These are phyloP conservation scores for Hystrix brachyura DNA, from an alignment of 2,113 vertebrate species.

Conservation along the genomic window DNA sequence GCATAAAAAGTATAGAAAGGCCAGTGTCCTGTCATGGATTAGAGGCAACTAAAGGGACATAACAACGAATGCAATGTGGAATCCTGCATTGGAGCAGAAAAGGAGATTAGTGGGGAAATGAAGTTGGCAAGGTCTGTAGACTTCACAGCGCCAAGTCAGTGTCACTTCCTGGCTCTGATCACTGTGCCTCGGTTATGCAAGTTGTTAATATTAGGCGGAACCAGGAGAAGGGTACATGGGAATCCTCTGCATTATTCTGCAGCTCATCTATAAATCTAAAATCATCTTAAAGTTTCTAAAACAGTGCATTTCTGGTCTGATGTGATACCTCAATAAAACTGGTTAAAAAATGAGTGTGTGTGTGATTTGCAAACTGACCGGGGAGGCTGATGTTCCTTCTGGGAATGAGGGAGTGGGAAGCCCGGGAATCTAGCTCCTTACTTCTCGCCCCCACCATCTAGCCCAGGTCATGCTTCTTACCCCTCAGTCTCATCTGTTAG, in stretches of 20 bases:
- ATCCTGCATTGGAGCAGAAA: not conserved
- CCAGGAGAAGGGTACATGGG: not conserved
- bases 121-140: not conserved
- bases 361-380: not conserved
- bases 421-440: not conserved
- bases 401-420: not conserved
- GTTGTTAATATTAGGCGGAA: not conserved
- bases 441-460: not conserved
- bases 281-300: not conserved
- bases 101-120: not conserved
- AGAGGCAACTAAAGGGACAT: not conserved
- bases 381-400: not conserved
- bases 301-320: not conserved
- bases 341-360: not conserved
- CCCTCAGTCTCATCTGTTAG: not conserved
- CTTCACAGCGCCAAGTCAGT: not conserved
- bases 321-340: not conserved
- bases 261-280: slow-evolving; percentile 4
- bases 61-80: not conserved
- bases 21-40: not conserved
- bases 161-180: not conserved
- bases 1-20: slow-evolving; percentile 11
- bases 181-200: not conserved
- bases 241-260: not conserved
- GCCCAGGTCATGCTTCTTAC: not conserved